Base-by-base conservation (phyloP, 2,888 invertebrate genomes). In the Disparrhopalites patrizii region DNA sequence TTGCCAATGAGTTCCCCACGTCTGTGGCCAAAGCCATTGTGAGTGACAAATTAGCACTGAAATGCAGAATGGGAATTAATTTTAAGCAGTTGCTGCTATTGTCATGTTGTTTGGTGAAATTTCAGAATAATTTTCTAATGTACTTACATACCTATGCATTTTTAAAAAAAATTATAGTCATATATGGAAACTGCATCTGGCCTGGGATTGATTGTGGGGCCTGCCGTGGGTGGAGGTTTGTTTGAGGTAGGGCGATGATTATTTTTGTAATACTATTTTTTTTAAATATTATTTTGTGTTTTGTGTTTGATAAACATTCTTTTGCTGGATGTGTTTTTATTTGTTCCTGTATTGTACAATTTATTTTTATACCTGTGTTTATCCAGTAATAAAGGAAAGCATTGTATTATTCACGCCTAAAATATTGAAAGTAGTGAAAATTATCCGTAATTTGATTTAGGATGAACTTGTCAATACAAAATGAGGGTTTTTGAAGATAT, bases 21-120 rank as follows among this genome's bases (percentile, higher is more conserved):
- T 77, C 78, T 55, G 78, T 82, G 1, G 81, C 81, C 0, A 80
- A 81, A 3, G 81, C 81, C 40, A 82, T 83, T 76, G 82, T 82
- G 77, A 79, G 81, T 50, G 10, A 23, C 25, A 54, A 54, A 13
- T 27, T 40, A 38, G 20, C 10, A 3, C 27, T 3, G n/a, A 8
- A 5, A 18, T 50, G 43, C 15, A 36, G 31, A 51, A 33, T 13
- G 13, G 23, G 15, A 15, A 23, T n/a, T 18, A 30, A 27, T 33
- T 33, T 33, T 10, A n/a, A n/a, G n/a, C n/a, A n/a, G n/a, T n/a
- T 33, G 15, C 36, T 33, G 36, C 7, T 33, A 33, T 33, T 33
- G 36, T n/a, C n/a, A n/a, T n/a, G n/a, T n/a, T n/a, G n/a, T n/a
- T n/a, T n/a, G n/a, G n/a, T n/a, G n/a, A n/a, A n/a, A n/a, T n/a